Conservation (phyloP, 2,888 invertebrate genomes). For the Unio delphinus region DNA sequence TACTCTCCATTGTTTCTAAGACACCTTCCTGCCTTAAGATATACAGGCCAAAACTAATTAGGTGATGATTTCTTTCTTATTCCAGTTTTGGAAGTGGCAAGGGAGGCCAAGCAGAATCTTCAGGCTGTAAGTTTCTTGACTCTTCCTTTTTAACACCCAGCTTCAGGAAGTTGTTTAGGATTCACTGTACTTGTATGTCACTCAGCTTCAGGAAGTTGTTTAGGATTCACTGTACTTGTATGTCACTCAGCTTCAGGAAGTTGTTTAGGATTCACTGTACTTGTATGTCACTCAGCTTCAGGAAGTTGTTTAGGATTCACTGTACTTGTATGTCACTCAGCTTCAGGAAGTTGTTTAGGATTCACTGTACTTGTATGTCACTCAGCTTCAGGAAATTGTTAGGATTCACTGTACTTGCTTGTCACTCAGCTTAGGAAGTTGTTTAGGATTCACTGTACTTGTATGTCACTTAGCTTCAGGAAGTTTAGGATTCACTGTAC, state of each 20-base stretch:
- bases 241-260: no score
- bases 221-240: background rate
- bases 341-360: no score
- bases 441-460: no score
- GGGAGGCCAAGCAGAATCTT: conserved; percentile 56
- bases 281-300: background rate
- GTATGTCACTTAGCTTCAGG: no score
- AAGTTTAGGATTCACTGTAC: background rate
- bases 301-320: background rate
- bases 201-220: no score
- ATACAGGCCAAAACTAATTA: background rate
- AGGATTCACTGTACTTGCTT: no score
- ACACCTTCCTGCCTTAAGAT: no score
- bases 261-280: background rate
- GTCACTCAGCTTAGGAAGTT: no score
- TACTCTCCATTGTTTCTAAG: no score
- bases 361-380: no score
- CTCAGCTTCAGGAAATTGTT: no score
- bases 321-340: background rate
- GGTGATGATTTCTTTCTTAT: conserved; percentile 10
- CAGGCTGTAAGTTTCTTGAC: conserved; percentile 54
- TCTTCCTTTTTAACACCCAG: background rate
- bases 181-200: background rate
- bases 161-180: no score
- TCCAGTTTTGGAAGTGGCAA: conserved; percentile 62